Conservation (phyloP, 2,113 vertebrate genomes). For the Cololabis saira region DNA sequence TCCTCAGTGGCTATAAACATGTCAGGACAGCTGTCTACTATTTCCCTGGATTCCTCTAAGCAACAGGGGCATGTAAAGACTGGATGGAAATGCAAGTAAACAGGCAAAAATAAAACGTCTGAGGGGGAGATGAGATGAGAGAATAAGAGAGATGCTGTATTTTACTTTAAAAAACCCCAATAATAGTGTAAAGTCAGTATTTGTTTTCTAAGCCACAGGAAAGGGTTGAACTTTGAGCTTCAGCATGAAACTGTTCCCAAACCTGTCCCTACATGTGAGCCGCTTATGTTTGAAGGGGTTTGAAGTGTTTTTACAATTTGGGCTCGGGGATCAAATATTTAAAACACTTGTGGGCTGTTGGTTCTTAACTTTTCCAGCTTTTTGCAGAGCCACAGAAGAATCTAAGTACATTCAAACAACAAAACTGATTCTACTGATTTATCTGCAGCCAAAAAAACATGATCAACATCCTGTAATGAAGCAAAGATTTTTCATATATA, state of each 20-base stretch:
- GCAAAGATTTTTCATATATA: no score
- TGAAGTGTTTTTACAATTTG: no score
- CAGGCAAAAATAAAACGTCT: neutral
- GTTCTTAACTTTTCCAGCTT: no score
- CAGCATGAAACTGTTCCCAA: neutral
- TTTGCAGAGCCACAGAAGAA: no score
- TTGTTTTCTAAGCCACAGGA: neutral
- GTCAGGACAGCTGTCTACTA: constrained; percentile 71
- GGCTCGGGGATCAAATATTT: no score
- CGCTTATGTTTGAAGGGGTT: neutral
- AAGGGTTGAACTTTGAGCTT: constrained; percentile 52
- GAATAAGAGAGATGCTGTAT: neutral
- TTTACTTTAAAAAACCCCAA: neutral
- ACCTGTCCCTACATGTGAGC: neutral
- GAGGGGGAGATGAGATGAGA: neutral
- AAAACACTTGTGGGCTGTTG: no score
- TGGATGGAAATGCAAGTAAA: constrained; percentile 26
- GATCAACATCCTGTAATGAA: no score
- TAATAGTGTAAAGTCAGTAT: neutral
- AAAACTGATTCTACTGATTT: no score
- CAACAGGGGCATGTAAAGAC: constrained; percentile 59
- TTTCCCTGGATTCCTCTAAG: constrained; percentile 64
- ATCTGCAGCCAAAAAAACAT: no score
- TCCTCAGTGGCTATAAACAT: constrained; percentile 45
- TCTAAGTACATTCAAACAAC: no score